A percentile compares a stretch with the other conserved stretches of the same genome.
These are phyloP conservation scores for Ashinkailepas kermadecensis DNA, from an alignment of 2,888 invertebrate genomes.

Conservation along the genomic window DNA sequence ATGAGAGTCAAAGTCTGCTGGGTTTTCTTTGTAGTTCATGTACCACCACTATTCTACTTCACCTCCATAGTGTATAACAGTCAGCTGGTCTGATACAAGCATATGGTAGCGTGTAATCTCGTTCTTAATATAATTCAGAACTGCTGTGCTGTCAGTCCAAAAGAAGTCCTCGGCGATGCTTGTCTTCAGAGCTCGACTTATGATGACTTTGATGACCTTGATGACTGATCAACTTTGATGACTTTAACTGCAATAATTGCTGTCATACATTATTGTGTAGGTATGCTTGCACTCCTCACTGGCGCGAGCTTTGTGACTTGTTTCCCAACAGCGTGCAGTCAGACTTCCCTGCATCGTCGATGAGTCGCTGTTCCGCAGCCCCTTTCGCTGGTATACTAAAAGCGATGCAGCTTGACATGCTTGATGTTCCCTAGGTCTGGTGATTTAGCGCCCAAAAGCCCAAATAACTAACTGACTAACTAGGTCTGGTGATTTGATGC, in stretches of 20 bases:
- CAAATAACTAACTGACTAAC: no score
- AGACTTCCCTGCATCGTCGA: neutral
- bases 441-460: neutral
- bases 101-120: neutral
- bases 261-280: neutral
- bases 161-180: neutral
- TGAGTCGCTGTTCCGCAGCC: neutral
- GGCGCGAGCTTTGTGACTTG: neutral
- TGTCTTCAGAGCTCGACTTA: neutral
- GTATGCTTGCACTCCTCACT: neutral
- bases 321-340: neutral
- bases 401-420: neutral
- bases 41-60: no score
- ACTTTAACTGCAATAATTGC: neutral
- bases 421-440: neutral
- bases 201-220: no score
- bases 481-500: no score
- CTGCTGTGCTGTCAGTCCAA: neutral
- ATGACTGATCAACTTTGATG: no score
- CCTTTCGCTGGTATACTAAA: neutral
- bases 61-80: no score
- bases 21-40: no score
- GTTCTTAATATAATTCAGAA: neutral
- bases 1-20: no score
- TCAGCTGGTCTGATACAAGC: neutral